phyloP scores from a whole-genome alignment of 1,140 invertebrate genomes.

The Lordiphosa collinella region DNA sequence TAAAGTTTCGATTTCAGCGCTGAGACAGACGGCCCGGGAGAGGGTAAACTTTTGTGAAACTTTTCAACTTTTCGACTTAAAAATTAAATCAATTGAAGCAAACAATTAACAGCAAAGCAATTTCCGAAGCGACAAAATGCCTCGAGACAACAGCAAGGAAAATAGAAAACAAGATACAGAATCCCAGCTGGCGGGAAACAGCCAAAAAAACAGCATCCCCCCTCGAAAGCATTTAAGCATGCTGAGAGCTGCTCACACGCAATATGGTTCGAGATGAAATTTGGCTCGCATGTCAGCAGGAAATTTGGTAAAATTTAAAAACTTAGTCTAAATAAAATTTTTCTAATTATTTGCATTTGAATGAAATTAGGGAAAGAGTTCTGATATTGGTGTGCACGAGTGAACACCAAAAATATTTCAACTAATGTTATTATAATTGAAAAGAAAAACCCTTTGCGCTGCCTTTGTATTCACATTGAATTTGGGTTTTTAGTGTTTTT shows the following conservation, averaged over 20 bases:
- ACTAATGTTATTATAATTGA: no score
- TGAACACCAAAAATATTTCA: no score
- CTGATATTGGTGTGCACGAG: no score
- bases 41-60: conserved; percentile 29
- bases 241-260: conserved; percentile 24
- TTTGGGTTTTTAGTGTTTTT: conserved; percentile 10
- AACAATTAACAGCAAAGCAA: conserved; percentile 70
- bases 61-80: conserved; percentile 48
- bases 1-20: conserved; percentile 39
- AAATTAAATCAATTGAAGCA: conserved; percentile 66
- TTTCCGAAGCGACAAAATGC: conserved; percentile 67
- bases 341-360: no score
- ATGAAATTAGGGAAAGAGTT: no score
- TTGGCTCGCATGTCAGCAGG: no score
- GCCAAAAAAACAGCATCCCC: conserved; percentile 29
- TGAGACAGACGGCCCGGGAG: not conserved
- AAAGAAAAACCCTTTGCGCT: no score
- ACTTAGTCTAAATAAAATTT: no score
- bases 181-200: conserved; percentile 38
- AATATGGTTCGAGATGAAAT: conserved; percentile 18
- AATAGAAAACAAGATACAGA: conserved; percentile 35
- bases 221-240: not conserved
- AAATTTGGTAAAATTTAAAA: not conserved
- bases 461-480: no score
- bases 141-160: conserved; percentile 41